phyloP scores from a whole-genome alignment of 2,797 vertebrate species.

The Ctenopoma kingsleyae region DNA sequence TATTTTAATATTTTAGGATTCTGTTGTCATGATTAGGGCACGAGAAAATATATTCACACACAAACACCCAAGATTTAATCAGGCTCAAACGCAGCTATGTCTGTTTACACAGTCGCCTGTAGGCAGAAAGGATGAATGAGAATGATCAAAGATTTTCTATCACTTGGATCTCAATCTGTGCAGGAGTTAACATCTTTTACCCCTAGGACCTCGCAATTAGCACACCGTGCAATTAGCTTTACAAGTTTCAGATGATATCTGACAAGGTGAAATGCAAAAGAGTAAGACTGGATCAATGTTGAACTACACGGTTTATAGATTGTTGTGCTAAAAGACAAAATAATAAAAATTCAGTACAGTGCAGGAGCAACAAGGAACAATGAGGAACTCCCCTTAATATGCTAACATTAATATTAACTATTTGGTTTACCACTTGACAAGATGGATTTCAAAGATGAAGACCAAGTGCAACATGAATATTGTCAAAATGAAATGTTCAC shows the following conservation, averaged over 20 bases:
- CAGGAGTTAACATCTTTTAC: conserved; percentile 12
- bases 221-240: conserved; percentile 1
- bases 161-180: conserved; percentile 43
- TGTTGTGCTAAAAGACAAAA: neutral
- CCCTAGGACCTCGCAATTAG: conserved; percentile 14
- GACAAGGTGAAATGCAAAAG: conserved; percentile 16
- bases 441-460: neutral
- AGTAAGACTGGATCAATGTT: neutral
- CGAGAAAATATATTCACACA: conserved; percentile 39
- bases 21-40: conserved; percentile 58
- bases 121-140: conserved; percentile 24
- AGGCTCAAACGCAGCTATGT: conserved; percentile 35
- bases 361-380: neutral
- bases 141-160: conserved; percentile 31
- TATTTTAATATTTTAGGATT: conserved; percentile 64
- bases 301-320: neutral
- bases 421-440: neutral
- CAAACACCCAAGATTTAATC: conserved; percentile 19
- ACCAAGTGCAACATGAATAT: neutral
- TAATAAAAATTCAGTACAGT: neutral
- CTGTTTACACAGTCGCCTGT: conserved; percentile 33
- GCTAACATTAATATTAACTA: neutral
- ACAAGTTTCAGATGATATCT: conserved; percentile 10
- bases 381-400: neutral
- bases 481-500: neutral